Percentiles rank a stretch among this genome's conserved stretches.
These are phyloP conservation scores for Carabus problematicus DNA, from an alignment of 2,888 invertebrate genomes.

Conservation along the genomic window DNA sequence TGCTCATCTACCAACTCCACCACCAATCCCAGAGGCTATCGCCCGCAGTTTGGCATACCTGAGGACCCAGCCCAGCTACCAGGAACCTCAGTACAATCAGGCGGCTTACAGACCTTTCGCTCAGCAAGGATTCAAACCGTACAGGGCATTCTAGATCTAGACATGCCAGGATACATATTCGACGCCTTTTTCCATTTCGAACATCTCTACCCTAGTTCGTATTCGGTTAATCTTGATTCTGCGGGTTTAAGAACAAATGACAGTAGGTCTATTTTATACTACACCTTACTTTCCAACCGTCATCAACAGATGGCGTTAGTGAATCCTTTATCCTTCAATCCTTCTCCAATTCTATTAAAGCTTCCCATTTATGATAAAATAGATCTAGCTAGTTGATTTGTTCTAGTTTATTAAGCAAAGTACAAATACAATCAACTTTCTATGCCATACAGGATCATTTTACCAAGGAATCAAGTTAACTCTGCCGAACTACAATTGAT, in stretches of 20 bases:
- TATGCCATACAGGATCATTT: not conserved
- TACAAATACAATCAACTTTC: not conserved
- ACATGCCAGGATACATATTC: too few relatives aligned
- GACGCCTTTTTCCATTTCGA: too few relatives aligned
- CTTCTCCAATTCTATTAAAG: not conserved
- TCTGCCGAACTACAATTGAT: not conserved
- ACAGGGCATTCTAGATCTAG: conserved; percentile 18
- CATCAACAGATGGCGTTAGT: too few relatives aligned
- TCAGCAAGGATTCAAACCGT: conserved; percentile 32
- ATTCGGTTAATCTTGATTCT: too few relatives aligned
- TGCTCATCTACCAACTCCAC: conserved; percentile 78
- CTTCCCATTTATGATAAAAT: not conserved
- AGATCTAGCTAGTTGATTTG: too few relatives aligned
- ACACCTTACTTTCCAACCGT: too few relatives aligned
- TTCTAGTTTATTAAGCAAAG: not conserved
- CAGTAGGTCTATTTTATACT: too few relatives aligned
- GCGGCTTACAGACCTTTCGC: conserved; percentile 22
- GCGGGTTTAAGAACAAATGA: too few relatives aligned
- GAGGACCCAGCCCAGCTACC: conserved; percentile 25
- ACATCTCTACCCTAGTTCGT: too few relatives aligned
- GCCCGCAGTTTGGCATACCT: conserved; percentile 62
- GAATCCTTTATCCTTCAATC: not conserved
- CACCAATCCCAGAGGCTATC: conserved; percentile 76
- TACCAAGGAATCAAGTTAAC: not conserved
- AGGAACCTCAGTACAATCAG: conserved; percentile 28